phyloP scores from a whole-genome alignment of 1,140 invertebrate species.

The Papilio dardanus region DNA sequence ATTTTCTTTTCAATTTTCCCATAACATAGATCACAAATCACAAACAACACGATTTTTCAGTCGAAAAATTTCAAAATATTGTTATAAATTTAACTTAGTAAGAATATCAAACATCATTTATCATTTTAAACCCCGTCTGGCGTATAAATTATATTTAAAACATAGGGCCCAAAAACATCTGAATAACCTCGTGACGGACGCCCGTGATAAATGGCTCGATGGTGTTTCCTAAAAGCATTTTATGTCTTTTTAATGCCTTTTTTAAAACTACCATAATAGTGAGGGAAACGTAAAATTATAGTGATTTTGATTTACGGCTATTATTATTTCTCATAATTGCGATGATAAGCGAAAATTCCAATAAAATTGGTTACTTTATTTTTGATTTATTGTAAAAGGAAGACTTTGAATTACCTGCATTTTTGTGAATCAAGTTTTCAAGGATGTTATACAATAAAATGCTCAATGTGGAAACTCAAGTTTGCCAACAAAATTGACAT shows the following conservation, averaged over 20 bases:
- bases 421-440: not conserved
- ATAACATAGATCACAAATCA: not conserved
- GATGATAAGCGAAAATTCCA: not conserved
- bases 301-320: not conserved
- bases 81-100: slow-evolving; percentile 12
- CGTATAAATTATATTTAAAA: slow-evolving; percentile 37
- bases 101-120: slow-evolving; percentile 37
- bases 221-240: slow-evolving; percentile 42
- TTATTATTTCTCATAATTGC: not conserved
- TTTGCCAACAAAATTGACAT: too few species aligned
- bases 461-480: too few species aligned
- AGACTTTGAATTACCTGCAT: not conserved
- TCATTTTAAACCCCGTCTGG: slow-evolving; percentile 36
- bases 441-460: not conserved
- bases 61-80: not conserved
- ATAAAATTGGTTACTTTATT: not conserved
- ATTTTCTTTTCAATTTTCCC: not conserved
- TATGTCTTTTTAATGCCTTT: slow-evolving; percentile 22
- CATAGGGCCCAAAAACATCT: slow-evolving; percentile 34
- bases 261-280: slow-evolving; percentile 37
- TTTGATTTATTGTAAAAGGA: not conserved
- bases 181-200: slow-evolving; percentile 43
- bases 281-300: not conserved
- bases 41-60: slow-evolving; percentile 7
- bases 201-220: slow-evolving; percentile 47